phyloP scores from a whole-genome alignment of 2,113 vertebrate genomes.

The Nematolebias whitei region DNA sequence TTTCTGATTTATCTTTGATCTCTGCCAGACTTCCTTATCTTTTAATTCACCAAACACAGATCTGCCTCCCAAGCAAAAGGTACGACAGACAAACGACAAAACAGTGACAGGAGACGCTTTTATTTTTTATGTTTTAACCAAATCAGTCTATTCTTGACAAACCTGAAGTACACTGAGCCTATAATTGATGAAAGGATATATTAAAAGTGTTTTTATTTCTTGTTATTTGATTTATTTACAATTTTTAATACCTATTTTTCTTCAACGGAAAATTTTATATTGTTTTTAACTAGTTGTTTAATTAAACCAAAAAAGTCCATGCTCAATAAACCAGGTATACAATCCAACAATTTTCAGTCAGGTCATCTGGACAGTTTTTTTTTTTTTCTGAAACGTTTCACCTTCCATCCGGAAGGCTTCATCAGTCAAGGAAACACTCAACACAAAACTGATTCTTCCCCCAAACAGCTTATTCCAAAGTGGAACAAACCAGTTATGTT shows the following conservation, averaged over 20 bases:
- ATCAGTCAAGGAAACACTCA: too few species aligned
- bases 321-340: too few species aligned
- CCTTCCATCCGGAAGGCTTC: too few species aligned
- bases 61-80: conserved; percentile 40
- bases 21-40: conserved; percentile 39
- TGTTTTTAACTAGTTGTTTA: too few species aligned
- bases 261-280: not conserved
- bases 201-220: not conserved
- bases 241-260: not conserved
- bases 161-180: not conserved
- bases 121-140: conserved; percentile 22
- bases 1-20: conserved; percentile 57
- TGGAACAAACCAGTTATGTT: too few species aligned
- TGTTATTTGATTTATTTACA: not conserved
- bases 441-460: too few species aligned
- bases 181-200: not conserved
- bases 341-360: too few species aligned
- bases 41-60: conserved; percentile 45
- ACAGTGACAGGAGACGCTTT: conserved; percentile 33
- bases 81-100: conserved; percentile 41
- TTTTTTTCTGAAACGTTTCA: too few species aligned
- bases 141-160: conserved; percentile 4
- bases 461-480: too few species aligned
- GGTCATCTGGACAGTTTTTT: too few species aligned
- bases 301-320: too few species aligned